Conservation (phyloP, 2,888 invertebrate species). For the Metopia argyrocephala region DNA sequence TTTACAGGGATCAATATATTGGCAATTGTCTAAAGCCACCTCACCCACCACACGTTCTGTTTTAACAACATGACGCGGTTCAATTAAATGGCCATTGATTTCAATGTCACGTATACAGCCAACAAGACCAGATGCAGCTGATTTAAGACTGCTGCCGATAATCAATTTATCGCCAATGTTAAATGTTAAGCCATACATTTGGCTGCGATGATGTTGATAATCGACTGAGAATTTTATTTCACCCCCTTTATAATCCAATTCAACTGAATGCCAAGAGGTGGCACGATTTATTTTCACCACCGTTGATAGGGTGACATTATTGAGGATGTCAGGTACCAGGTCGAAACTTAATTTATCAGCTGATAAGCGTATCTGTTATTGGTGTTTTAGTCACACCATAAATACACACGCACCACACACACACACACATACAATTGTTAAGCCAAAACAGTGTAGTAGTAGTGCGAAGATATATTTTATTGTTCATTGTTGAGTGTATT, state of each 20-base stretch:
- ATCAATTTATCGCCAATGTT: slow-evolving; percentile 85
- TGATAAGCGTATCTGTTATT: slow-evolving; percentile 84
- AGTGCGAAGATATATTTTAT: slow-evolving; percentile 22
- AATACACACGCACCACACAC: not conserved
- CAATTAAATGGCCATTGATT: slow-evolving; percentile 89
- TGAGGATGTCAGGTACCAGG: slow-evolving; percentile 85
- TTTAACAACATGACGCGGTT: slow-evolving; percentile 89
- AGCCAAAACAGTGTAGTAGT: no score
- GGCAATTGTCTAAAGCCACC: slow-evolving; percentile 93
- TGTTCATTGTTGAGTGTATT: slow-evolving; percentile 55
- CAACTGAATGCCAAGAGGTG: slow-evolving; percentile 90
- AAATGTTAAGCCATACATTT: slow-evolving; percentile 84
- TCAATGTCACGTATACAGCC: slow-evolving; percentile 94
- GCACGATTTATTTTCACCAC: slow-evolving; percentile 90
- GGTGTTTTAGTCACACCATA: not conserved
- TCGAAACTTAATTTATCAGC: slow-evolving; percentile 93
- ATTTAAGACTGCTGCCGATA: slow-evolving; percentile 89
- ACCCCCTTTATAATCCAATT: slow-evolving; percentile 87
- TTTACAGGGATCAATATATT: slow-evolving; percentile 92
- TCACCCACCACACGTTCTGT: slow-evolving; percentile 91
- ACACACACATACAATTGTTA: slow-evolving; percentile 25
- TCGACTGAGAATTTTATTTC: slow-evolving; percentile 88
- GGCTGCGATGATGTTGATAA: slow-evolving; percentile 85
- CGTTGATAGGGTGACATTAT: slow-evolving; percentile 87
- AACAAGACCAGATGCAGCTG: slow-evolving; percentile 87